Percentiles rank a stretch among this genome's conserved stretches.
phyloP scores from a whole-genome alignment of 2,113 vertebrate genomes.

The Tiliqua scincoides region DNA sequence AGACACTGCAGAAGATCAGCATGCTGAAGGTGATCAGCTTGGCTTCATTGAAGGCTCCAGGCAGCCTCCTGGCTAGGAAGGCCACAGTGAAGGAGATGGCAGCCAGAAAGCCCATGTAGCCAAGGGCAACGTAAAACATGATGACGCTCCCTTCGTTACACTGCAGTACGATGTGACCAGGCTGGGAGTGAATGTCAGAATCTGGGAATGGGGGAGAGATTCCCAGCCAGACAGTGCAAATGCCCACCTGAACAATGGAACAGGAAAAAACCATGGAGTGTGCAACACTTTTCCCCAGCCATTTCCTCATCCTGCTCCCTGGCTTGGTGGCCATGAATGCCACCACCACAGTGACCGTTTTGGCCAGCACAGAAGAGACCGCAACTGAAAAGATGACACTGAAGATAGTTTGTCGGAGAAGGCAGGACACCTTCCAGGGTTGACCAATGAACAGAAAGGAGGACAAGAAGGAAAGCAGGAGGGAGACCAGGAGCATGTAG shows the following conservation, averaged over 20 bases:
- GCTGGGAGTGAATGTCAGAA: no score
- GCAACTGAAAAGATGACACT: no score
- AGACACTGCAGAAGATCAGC: no score
- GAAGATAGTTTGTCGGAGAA: background rate
- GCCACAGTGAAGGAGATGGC: slow-evolving; percentile 8
- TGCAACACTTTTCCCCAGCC: background rate
- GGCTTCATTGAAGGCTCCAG: slow-evolving; percentile 34
- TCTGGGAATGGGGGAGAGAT: slow-evolving; percentile 1
- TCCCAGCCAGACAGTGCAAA: background rate
- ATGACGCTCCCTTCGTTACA: slow-evolving; percentile 25
- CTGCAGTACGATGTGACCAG: background rate
- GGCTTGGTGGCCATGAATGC: no score
- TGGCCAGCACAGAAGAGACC: no score
- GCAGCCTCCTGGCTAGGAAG: slow-evolving; percentile 30
- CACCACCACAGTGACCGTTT: no score
- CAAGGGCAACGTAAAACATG: slow-evolving; percentile 20
- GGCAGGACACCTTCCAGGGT: background rate
- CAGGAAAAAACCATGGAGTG: background rate
- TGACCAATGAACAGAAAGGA: background rate
- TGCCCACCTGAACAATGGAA: background rate
- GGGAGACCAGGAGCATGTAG: background rate
- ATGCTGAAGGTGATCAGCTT: slow-evolving; percentile 40
- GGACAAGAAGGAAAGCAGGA: background rate
- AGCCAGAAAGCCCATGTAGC: slow-evolving; percentile 38
- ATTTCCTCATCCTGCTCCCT: no score